Evolutionary conservation across 2,113 vertebrate species (phyloP).

Genomic region (Aix galericulata): DNA sequence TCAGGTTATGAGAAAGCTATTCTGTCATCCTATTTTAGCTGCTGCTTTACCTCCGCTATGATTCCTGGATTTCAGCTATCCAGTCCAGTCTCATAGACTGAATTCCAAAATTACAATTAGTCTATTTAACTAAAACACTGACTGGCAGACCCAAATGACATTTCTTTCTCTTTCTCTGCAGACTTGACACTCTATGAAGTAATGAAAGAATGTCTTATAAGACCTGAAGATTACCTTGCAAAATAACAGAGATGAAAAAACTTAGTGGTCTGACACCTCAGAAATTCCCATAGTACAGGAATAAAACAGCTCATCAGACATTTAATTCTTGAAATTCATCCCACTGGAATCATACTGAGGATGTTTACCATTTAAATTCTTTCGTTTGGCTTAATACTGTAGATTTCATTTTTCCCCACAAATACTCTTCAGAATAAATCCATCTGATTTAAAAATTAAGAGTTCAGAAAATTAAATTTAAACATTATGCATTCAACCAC

Average conservation of each 20-base stretch:
- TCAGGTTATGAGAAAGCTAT: neutral
- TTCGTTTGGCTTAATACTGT: neutral
- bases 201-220: rapidly evolving
- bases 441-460: neutral
- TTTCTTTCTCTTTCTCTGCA: neutral
- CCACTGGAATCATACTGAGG: neutral
- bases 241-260: neutral
- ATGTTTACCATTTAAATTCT: neutral
- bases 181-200: neutral
- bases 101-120: neutral
- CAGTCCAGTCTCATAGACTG: neutral
- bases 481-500: neutral
- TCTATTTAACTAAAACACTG: neutral
- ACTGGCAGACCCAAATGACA: neutral
- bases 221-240: neutral
- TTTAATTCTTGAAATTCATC: neutral
- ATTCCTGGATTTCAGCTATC: neutral
- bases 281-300: neutral
- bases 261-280: neutral
- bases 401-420: neutral
- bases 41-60: rapidly evolving
- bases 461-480: neutral
- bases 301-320: neutral
- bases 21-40: neutral
- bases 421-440: neutral